Evolutionary conservation across 2,113 vertebrate species (phyloP), one percentile per base, ranked within the genome.

Genomic region (Oryzias woworae): DNA sequence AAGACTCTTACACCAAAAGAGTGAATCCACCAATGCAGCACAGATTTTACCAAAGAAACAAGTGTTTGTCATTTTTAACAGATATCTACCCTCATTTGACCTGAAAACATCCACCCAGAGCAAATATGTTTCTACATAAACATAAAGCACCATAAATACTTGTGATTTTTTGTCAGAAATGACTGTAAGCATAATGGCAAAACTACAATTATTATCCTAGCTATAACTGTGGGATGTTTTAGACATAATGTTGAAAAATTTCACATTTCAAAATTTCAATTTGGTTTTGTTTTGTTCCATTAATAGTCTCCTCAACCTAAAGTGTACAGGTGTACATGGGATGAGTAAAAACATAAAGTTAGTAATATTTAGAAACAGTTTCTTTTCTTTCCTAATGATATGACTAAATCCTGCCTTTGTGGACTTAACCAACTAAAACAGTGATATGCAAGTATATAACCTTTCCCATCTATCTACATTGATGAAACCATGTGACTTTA

Each of bases 1-100:
- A 77, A 57, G 56, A 43, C 64, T 70, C 31, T 62, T 48, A 62
- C 14, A 57, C 55, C 20, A 62, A 70, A 51, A 20, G 60, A 62
- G 6, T 46, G 54, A 36, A 10, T 12, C 8, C 10, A 36, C 51
- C 71, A 64, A 64, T 54, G 28, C 57, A 55, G 74, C 48, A 71
- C 18, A 44, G 57, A 62, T 47, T 72, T 51, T 42, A 53, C 63
- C 57, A 73, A 47, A 43, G 57, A 59, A 61, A 51, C 14, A 42
- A 12, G 36, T 69, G 71, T 76, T 67, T 64, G 31, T 44, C 44
- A 48, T 65, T 74, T 42, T 56, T 61, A 68, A 31, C 20, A 2
- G 50, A 58, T 51, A 43, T 59, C 22, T 18, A 23, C 15, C 49
- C 14, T n/a, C 24, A 57, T 42, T 45, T 60, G 50, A 53, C 58